Base-by-base conservation (phyloP, 1,140 invertebrate genomes). In the Drosophila rhopaloa region DNA sequence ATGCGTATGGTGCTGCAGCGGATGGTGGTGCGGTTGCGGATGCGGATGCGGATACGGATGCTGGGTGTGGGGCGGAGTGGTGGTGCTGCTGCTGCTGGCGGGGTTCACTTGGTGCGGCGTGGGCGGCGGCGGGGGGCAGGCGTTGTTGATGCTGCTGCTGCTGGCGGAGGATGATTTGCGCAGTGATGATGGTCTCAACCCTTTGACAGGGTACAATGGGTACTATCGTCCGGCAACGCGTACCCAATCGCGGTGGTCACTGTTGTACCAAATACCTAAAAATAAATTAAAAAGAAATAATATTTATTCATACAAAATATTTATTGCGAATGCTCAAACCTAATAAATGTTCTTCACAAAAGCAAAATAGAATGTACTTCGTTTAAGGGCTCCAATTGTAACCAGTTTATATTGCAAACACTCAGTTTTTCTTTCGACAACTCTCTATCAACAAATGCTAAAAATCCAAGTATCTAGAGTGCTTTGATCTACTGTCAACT, bases 171-270 rank as follows among this genome's bases (percentile, higher is more conserved):
- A 91, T 85, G 91, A 83, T 86, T 92, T 91, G 43, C 90, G 90
- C 77, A 92, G 84, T 77, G 91, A 92, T 89, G 90, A 89, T 88
- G 90, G 89, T 89, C 91, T 91, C 77, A 92, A 84, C 81, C 91
- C 91, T 80, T 92, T 92, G 70, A 83, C 90, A 90, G 91, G 91
- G 89, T 92, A 90, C 73, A 91, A 91, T 83, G 91, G 91, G 84
- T 92, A 92, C 91, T 92, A 92, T 92, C 91, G 91, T 78, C 91
- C 91, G 80, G 91, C 91, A 92, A 92, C 79, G 76, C 91, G 91
- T 79, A 92, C 91, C 91, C 90, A 92, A 86, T 92, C 91, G 79
- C 90, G 91, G 71, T 90, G 88, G 73, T 92, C 91, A 77, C 91
- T 92, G 74, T 92, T 92, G 89, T 92, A 92, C 91, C 91, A 92